These are phyloP conservation scores for Heliothis subflexa DNA, from an alignment of 1,140 invertebrate genomes.

Conservation along the genomic window DNA sequence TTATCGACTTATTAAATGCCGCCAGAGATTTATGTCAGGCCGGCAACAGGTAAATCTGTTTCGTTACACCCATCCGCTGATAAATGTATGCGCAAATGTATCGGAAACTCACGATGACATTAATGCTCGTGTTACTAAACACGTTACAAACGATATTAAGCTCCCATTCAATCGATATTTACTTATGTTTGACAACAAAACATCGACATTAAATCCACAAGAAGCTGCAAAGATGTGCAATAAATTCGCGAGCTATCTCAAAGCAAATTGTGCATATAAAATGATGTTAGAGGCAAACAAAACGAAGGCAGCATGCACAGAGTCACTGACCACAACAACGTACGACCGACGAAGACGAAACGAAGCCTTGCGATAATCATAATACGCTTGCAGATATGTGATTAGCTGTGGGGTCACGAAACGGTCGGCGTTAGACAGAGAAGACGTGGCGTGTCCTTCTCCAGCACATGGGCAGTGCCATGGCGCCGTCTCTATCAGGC, in stretches of 20 bases:
- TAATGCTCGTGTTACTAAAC: conserved; percentile 11
- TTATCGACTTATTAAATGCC: conserved; percentile 74
- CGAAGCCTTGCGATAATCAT: conserved; percentile 81
- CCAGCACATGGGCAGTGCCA: conserved; percentile 54
- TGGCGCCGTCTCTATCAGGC: conserved; percentile 64
- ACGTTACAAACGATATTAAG: conserved; percentile 14
- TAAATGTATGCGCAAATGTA: conserved; percentile 46
- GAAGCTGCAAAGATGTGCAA: neutral
- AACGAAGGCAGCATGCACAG: conserved; percentile 56
- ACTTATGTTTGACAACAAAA: conserved; percentile 3
- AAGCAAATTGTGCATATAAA: conserved; percentile 50
- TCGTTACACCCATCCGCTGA: conserved; percentile 58
- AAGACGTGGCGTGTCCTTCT: conserved; percentile 59
- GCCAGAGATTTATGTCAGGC: conserved; percentile 69
- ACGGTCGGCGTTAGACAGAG: conserved; percentile 79
- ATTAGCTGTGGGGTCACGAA: conserved; percentile 82
- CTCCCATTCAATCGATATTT: conserved; percentile 27
- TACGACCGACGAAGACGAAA: conserved; percentile 75
- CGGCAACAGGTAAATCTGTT: conserved; percentile 63
- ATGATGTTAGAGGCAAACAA: conserved; percentile 48
- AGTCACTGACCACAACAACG: conserved; percentile 79
- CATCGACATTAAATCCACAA: conserved; percentile 5
- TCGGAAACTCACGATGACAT: conserved; percentile 22
- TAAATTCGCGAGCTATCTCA: conserved; percentile 38
- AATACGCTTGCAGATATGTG: conserved; percentile 84